Evolutionary conservation across 2,888 invertebrate genomes (phyloP).

Genomic region (Nematopogon swammerdamellus): DNA sequence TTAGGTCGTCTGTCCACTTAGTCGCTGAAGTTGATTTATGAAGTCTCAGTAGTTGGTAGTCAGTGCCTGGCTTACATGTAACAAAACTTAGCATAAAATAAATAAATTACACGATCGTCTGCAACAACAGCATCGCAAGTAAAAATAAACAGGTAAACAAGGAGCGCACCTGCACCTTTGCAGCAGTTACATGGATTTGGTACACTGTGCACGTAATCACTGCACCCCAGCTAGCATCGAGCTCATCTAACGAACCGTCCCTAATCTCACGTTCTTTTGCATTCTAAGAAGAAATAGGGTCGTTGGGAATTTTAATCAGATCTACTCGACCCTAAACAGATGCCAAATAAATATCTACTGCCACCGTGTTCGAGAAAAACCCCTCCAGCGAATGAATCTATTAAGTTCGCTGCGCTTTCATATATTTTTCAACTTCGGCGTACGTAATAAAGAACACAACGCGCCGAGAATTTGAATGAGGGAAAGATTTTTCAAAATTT

Average conservation of each 20-base stretch:
- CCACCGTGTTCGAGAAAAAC: not conserved
- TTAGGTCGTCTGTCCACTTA: too few species aligned
- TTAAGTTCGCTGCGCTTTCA: not conserved
- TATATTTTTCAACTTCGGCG: conserved; percentile 18
- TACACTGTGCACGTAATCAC: not conserved
- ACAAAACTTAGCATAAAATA: too few species aligned
- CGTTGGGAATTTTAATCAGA: not conserved
- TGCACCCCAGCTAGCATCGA: not conserved
- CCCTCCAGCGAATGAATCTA: not conserved
- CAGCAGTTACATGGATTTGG: not conserved
- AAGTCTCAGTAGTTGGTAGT: too few species aligned
- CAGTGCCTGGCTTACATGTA: too few species aligned
- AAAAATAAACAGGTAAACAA: too few species aligned
- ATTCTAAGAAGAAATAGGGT: not conserved
- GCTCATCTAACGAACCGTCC: not conserved
- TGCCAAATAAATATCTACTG: not conserved
- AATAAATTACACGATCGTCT: too few species aligned
- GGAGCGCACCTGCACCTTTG: not conserved
- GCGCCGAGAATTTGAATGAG: conserved; percentile 27
- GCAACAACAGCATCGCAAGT: too few species aligned
- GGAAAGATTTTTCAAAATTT: conserved; percentile 20
- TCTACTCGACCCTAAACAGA: not conserved
- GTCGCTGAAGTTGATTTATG: too few species aligned
- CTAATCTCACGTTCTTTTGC: not conserved
- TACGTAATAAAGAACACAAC: conserved; percentile 26